Percentiles rank a stretch among this genome's conserved stretches.
Conservation (phyloP, 2,888 invertebrate genomes). For the Calameuta pallipes region DNA sequence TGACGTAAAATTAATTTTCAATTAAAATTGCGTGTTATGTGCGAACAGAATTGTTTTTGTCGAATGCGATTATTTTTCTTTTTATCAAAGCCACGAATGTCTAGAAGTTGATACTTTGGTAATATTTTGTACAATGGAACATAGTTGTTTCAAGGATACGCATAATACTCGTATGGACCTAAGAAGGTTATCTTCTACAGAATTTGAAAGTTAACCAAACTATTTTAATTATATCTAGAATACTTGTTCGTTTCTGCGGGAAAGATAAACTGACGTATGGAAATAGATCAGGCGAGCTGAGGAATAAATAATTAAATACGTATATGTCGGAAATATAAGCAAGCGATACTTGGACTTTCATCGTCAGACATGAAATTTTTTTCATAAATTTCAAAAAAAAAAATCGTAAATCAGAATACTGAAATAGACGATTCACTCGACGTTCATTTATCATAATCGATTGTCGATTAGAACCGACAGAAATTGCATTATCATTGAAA, state of each 20-base stretch:
- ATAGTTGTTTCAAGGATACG: neutral
- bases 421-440: neutral
- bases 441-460: neutral
- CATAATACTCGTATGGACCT: neutral
- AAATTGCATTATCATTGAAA: neutral
- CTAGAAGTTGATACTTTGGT: neutral
- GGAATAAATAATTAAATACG: neutral
- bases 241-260: neutral
- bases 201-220: neutral
- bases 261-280: neutral
- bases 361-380: too few relatives aligned
- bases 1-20: neutral
- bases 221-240: neutral
- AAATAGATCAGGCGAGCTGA: neutral
- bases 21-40: neutral
- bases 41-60: neutral
- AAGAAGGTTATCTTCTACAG: neutral
- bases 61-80: neutral
- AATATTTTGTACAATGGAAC: neutral
- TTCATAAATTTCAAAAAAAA: neutral
- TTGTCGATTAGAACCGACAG: neutral
- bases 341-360: neutral
- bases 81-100: neutral
- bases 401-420: neutral
- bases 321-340: neutral